Percentiles rank a stretch among this genome's conserved stretches.
Conservation (phyloP, 2,888 invertebrate species). For the Synergus laeviventris region DNA sequence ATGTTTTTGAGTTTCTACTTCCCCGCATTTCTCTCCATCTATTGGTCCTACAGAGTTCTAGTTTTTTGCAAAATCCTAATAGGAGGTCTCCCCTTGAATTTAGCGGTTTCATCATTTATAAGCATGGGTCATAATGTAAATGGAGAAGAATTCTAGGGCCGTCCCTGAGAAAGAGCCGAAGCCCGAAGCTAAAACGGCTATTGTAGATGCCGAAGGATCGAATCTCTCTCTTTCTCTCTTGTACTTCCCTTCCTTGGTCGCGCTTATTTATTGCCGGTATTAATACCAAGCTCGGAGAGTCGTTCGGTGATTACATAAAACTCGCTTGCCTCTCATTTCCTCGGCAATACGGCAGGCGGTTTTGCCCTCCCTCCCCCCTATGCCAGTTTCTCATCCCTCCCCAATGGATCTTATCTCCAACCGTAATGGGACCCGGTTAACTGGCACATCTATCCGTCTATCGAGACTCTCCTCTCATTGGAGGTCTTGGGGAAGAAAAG, state of each 20-base stretch:
- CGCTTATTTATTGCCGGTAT: conserved; percentile 71
- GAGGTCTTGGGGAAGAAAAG: not conserved
- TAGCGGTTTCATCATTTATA: not conserved
- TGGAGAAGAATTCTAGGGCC: not conserved
- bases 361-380: conserved; percentile 40
- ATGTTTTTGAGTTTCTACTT: not conserved
- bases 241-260: conserved; percentile 57
- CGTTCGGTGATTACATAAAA: conserved; percentile 70
- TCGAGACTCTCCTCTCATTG: conserved; percentile 15
- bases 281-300: conserved; percentile 68
- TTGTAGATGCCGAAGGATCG: conserved; percentile 52
- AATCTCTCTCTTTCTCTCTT: conserved; percentile 39
- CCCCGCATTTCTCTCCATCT: not conserved
- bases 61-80: not conserved
- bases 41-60: not conserved
- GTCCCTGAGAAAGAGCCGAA: conserved; percentile 11
- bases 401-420: conserved; percentile 50
- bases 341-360: conserved; percentile 43
- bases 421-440: conserved; percentile 50
- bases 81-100: not conserved
- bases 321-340: conserved; percentile 62
- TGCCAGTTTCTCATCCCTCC: conserved; percentile 47
- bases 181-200: conserved; percentile 30
- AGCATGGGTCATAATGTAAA: not conserved
- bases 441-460: conserved; percentile 37